A percentile compares a stretch with the other conserved stretches of the same genome.
phyloP scores from a whole-genome alignment of 2,113 vertebrate species.

The Pygoscelis adeliae region DNA sequence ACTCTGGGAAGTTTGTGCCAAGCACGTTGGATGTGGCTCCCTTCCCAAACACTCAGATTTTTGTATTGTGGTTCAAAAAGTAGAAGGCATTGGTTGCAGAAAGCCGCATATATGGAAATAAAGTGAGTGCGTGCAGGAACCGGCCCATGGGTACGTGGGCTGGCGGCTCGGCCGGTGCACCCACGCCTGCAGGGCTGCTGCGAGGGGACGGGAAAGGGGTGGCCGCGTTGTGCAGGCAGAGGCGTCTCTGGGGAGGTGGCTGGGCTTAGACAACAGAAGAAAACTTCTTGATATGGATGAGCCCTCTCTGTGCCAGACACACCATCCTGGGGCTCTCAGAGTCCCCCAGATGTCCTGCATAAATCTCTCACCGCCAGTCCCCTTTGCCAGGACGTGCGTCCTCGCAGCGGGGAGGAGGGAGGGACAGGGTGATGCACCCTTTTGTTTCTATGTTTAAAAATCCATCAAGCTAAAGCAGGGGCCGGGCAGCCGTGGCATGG shows the following conservation, averaged over 20 bases:
- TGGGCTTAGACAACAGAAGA: background rate
- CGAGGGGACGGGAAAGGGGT: accelerated
- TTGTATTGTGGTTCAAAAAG: background rate
- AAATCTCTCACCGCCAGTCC: accelerated
- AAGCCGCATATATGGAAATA: background rate
- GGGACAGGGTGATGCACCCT: background rate
- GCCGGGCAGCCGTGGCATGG: accelerated
- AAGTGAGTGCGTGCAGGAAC: background rate
- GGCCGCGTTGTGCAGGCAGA: background rate
- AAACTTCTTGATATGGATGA: background rate
- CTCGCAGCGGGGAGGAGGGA: background rate
- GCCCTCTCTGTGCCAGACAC: background rate
- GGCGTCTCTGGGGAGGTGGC: background rate
- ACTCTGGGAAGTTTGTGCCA: background rate
- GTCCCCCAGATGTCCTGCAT: background rate
- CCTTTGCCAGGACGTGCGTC: accelerated
- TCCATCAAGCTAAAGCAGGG: accelerated
- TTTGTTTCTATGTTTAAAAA: background rate
- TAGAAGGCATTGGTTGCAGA: background rate
- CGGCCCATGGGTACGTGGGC: background rate
- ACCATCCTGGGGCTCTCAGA: background rate
- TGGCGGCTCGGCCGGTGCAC: accelerated
- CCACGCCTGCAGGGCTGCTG: background rate
- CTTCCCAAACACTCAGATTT: background rate
- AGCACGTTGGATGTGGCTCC: background rate